Evolutionary conservation across 2,113 vertebrate genomes (phyloP).

Genomic region (Aegithalos caudatus): DNA sequence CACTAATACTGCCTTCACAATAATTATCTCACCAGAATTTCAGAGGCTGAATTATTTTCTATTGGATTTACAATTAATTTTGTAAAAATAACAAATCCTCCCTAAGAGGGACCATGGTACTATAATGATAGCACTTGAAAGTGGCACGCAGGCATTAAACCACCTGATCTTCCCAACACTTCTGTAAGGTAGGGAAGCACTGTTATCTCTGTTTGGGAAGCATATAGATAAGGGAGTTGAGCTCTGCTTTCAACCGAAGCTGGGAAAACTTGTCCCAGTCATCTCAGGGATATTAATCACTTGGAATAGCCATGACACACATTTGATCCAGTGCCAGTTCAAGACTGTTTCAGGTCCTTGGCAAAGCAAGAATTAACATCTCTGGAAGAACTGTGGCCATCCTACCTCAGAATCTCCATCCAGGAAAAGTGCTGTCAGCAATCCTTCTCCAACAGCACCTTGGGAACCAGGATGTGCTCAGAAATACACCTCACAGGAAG

Average conservation of each 20-base stretch:
- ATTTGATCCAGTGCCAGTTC: not conserved
- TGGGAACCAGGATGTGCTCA: not conserved
- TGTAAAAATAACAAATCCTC: constrained; percentile 65
- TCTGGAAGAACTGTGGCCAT: not conserved
- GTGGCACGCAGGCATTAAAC: constrained; percentile 2
- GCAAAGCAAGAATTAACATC: not conserved
- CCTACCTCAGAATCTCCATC: not conserved
- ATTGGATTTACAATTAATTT: constrained; percentile 69
- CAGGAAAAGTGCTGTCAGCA: not conserved
- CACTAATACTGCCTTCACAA: constrained; percentile 46
- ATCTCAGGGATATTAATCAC: not conserved
- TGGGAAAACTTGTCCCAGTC: not conserved
- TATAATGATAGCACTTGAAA: constrained; percentile 33
- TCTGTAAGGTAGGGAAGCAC: not conserved
- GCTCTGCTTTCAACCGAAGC: not conserved
- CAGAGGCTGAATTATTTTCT: constrained; percentile 60
- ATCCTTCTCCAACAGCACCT: not conserved
- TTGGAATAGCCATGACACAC: not conserved
- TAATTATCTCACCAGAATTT: constrained; percentile 69
- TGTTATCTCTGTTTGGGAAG: not conserved
- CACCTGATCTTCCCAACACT: not conserved
- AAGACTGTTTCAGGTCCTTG: not conserved
- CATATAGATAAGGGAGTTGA: fast-evolving
- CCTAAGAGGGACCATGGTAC: not conserved
- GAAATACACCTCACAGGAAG: not conserved